Conservation (phyloP, 2,888 invertebrate genomes). For the Chydorus sphaericus region DNA sequence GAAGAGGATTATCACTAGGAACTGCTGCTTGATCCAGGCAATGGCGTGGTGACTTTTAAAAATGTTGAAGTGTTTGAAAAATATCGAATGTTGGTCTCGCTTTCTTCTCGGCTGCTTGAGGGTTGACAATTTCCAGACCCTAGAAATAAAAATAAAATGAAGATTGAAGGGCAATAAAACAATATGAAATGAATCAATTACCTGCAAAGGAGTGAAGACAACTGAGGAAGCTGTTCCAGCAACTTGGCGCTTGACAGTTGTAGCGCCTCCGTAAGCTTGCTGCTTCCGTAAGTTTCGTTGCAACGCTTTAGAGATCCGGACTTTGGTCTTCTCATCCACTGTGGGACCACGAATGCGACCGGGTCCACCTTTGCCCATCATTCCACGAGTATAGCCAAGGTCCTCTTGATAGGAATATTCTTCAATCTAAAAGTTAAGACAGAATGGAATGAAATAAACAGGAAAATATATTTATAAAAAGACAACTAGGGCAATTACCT, state of each 20-base stretch:
- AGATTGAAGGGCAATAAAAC: conserved; percentile 18
- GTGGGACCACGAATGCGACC: conserved; percentile 84
- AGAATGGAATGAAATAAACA: not conserved
- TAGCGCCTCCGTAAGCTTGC: conserved; percentile 80
- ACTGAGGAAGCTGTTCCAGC: conserved; percentile 97
- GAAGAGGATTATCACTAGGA: too few species aligned
- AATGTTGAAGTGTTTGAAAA: conserved; percentile 92
- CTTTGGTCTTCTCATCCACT: conserved; percentile 98
- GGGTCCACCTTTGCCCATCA: conserved; percentile 83
- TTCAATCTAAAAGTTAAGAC: conserved; percentile 66
- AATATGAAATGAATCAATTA: conserved; percentile 25
- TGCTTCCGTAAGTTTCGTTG: conserved; percentile 87
- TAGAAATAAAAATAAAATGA: conserved; percentile 25
- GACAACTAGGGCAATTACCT: conserved; percentile 25
- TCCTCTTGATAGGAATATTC: conserved; percentile 99
- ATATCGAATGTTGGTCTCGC: conserved; percentile 84
- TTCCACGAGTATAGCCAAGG: conserved; percentile 89
- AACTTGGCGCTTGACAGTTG: conserved; percentile 85
- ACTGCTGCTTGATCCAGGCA: too few species aligned
- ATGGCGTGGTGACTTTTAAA: conserved; percentile 35
- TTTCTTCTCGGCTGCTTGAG: conserved; percentile 87
- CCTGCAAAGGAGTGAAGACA: conserved; percentile 93
- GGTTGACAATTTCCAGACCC: conserved; percentile 98
- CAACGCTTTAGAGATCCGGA: conserved; percentile 92
- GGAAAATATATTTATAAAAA: not conserved